Evolutionary conservation across 2,797 vertebrate genomes (phyloP), one percentile per base, ranked within the genome.

Genomic region (Anguilla obscura): DNA sequence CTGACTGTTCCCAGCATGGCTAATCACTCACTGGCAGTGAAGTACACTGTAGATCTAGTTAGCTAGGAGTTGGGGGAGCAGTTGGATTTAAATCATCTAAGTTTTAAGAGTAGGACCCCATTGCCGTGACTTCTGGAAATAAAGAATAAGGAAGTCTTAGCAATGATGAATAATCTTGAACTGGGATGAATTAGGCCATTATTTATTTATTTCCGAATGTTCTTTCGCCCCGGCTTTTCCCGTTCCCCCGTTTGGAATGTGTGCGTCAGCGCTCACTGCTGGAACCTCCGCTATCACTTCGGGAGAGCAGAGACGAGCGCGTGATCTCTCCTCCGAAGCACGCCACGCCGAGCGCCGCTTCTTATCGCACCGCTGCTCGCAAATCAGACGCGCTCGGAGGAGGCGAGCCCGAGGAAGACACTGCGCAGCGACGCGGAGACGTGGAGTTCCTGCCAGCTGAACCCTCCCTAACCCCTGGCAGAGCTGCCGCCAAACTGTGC

Each of bases 141-240:
- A 79, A 86, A 50, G 21, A 33, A 56, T 69, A 27, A 86, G 60
- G 90, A 87, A 89, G 89, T 90, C 91, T 27, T 27, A 66, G 1
- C 24, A 66, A 66, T 66, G 24, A 27, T 90, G 76, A 90, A 91
- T 92, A 90, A 91, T 88, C 92, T 94, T 94, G 93, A 93, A 94
- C 90, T 60, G 86, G 90, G 92, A 95, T 95, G 93, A 95, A 94
- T 95, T 94, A 92, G 16, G 30, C 0, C 74, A 24, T n/a, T 24
- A 66, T 66, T 27, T n/a, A 8, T 66, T 27, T 27, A 66, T 66
- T 66, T 60, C n/a, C n/a, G 24, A 66, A 27, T 9, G n/a, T 66
- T 63, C 14, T 63, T 52, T 63, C 16, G 50, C 5, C n/a, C 21
- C 63, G 36, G 36, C 6, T 27, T 66, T 2, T n/a, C 63, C 36